A percentile compares a stretch with the other conserved stretches of the same genome.
These are phyloP conservation scores for Cerastis rubricosa DNA, from an alignment of 2,888 invertebrate species.

Conservation along the genomic window DNA sequence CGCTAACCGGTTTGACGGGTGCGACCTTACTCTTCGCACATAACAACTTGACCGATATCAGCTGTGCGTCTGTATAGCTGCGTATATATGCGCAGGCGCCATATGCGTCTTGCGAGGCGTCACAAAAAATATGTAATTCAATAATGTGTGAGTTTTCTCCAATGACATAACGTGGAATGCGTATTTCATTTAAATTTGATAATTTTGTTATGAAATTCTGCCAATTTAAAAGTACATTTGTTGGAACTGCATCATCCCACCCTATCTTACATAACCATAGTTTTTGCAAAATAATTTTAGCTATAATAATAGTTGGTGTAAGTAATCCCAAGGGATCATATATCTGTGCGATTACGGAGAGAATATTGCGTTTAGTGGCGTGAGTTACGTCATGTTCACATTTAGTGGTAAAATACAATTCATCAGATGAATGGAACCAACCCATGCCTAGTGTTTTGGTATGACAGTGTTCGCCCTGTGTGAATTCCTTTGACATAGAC, in stretches of 20 bases:
- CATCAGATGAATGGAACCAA: conserved; percentile 6
- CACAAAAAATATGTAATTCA: conserved; percentile 6
- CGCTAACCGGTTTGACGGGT: not conserved
- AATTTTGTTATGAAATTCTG: not conserved
- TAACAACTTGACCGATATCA: not conserved
- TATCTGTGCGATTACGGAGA: not conserved
- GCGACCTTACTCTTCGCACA: conserved; percentile 6
- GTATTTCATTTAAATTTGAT: not conserved
- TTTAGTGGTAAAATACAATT: conserved; percentile 3
- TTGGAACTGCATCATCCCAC: not conserved
- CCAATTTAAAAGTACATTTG: not conserved
- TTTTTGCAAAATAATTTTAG: not conserved
- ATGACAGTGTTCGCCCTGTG: conserved; percentile 7
- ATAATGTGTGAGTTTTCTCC: not conserved
- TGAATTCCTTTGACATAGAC: not conserved
- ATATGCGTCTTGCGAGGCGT: not conserved
- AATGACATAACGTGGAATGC: not conserved
- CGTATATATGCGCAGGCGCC: not conserved
- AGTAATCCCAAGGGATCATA: not conserved
- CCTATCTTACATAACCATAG: conserved; percentile 2
- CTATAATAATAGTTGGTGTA: not conserved
- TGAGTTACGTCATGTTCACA: not conserved
- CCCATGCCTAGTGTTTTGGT: conserved; percentile 33
- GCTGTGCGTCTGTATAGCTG: not conserved
- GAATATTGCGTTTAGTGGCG: not conserved